phyloP scores from a whole-genome alignment of 2,113 vertebrate species.

The Plotosus lineatus region DNA sequence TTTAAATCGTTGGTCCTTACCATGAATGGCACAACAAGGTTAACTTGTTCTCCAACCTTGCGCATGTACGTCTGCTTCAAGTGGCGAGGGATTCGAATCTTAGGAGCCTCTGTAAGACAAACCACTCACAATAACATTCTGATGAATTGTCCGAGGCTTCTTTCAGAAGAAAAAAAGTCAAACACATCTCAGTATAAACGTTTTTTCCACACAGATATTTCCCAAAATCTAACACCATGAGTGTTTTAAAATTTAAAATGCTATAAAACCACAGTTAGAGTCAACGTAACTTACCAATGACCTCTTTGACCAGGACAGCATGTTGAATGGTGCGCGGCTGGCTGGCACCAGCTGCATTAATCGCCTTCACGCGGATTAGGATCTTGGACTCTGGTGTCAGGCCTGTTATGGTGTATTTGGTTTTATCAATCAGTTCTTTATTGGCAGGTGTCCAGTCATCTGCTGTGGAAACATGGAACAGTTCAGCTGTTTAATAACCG shows the following conservation, averaged over 20 bases:
- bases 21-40: slow-evolving; percentile 94
- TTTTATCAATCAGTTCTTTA: slow-evolving; percentile 87
- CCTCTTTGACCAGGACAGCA: slow-evolving; percentile 88
- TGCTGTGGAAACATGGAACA: slow-evolving; percentile 64
- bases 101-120: slow-evolving; percentile 82
- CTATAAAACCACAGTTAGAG: not conserved
- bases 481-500: not conserved
- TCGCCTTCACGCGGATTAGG: slow-evolving; percentile 87
- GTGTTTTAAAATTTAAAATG: not conserved
- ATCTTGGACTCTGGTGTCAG: slow-evolving; percentile 83
- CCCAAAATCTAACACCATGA: not conserved
- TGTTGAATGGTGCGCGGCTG: slow-evolving; percentile 83
- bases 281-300: slow-evolving; percentile 81
- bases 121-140: not conserved
- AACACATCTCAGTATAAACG: too few relatives aligned
- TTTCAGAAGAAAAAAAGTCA: too few relatives aligned
- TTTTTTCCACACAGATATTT: not conserved
- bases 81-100: slow-evolving; percentile 92
- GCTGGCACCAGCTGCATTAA: slow-evolving; percentile 89
- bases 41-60: slow-evolving; percentile 92
- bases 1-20: slow-evolving; percentile 69
- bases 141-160: not conserved
- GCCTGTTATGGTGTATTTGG: slow-evolving; percentile 86
- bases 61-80: slow-evolving; percentile 93
- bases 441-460: slow-evolving; percentile 87